These are phyloP conservation scores for Scelioninae gen. 1 DNA, from an alignment of 2,888 invertebrate genomes.

Conservation along the genomic window DNA sequence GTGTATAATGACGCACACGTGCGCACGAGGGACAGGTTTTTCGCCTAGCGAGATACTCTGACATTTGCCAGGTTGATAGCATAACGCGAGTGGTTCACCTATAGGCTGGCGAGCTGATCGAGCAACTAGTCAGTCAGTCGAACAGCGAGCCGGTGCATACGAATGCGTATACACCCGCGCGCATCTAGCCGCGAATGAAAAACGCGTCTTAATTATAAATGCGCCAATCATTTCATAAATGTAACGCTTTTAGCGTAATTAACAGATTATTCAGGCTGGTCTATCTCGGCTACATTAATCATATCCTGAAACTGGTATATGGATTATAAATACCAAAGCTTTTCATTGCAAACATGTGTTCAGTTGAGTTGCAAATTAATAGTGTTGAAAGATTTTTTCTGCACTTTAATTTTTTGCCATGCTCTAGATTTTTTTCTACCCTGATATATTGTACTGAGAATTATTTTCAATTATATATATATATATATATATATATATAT, in stretches of 20 bases:
- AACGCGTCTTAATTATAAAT: conserved; percentile 48
- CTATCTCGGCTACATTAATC: conserved; percentile 29
- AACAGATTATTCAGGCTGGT: conserved; percentile 17
- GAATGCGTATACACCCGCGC: conserved; percentile 32
- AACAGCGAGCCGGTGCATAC: conserved; percentile 33
- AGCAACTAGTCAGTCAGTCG: conserved; percentile 3
- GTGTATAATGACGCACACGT: conserved; percentile 37
- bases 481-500: no score
- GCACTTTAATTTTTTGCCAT: no score
- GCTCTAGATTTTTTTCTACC: no score
- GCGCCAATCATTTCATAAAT: conserved; percentile 43
- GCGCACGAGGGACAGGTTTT: conserved; percentile 57
- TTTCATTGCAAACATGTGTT: no score
- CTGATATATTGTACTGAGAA: no score
- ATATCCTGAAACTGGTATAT: background rate
- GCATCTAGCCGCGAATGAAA: conserved; percentile 32
- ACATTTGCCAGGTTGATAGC: conserved; percentile 82
- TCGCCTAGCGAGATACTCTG: conserved; percentile 74
- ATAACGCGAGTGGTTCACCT: conserved; percentile 79
- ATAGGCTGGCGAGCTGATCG: conserved; percentile 71
- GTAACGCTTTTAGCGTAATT: conserved; percentile 34
- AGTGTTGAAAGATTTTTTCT: no score
- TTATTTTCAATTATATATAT: no score
- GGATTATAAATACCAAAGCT: no score
- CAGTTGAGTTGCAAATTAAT: no score